phyloP scores from a whole-genome alignment of 2,888 invertebrate genomes.

The Acanthopleura granulata region DNA sequence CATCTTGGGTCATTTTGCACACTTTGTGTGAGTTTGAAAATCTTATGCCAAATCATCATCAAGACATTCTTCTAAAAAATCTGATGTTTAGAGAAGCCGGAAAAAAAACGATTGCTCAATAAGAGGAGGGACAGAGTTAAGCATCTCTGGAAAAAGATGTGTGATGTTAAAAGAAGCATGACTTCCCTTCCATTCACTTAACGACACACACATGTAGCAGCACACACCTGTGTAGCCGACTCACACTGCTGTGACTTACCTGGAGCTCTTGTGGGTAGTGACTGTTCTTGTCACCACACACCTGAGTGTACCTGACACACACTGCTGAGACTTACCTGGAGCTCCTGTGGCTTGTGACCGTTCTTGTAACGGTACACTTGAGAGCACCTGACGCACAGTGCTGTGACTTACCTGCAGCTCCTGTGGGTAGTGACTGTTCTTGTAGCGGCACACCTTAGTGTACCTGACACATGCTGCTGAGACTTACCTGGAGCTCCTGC shows the following conservation, averaged over 20 bases:
- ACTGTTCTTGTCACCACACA: slow-evolving; percentile 50
- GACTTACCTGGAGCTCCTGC: slow-evolving; percentile 26
- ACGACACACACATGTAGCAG: too few species aligned
- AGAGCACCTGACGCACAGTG: slow-evolving; percentile 32
- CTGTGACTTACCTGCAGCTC: slow-evolving; percentile 26
- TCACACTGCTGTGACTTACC: slow-evolving; percentile 22
- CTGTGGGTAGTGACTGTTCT: slow-evolving; percentile 34
- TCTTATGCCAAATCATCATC: too few species aligned
- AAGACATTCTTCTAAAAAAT: too few species aligned
- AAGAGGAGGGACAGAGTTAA: too few species aligned
- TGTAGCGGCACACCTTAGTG: slow-evolving; percentile 57
- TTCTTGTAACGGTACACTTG: slow-evolving; percentile 55
- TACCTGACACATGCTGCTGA: slow-evolving; percentile 22
- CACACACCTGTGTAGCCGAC: too few species aligned
- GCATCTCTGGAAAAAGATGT: too few species aligned
- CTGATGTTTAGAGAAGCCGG: too few species aligned
- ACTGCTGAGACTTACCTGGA: slow-evolving; percentile 39
- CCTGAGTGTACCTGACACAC: slow-evolving; percentile 55
- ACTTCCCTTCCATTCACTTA: too few species aligned
- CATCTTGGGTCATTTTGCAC: too few species aligned
- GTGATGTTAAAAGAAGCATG: too few species aligned
- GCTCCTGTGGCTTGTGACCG: slow-evolving; percentile 28
- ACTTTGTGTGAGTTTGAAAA: too few species aligned
- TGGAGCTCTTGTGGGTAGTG: slow-evolving; percentile 29
- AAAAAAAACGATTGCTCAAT: too few species aligned